Conservation (phyloP, 2,113 vertebrate species). For the Puffinus mauretanicus region DNA sequence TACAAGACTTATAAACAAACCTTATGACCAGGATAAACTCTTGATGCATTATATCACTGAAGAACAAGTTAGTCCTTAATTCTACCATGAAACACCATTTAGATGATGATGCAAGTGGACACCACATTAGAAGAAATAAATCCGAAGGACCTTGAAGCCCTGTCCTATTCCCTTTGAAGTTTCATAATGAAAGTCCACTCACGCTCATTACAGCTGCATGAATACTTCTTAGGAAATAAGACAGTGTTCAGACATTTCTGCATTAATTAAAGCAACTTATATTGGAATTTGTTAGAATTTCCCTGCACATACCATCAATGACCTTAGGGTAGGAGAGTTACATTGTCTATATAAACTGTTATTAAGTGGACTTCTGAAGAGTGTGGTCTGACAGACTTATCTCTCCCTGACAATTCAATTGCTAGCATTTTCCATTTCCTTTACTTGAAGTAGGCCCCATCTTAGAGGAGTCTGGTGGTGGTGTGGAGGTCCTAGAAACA, state of each 20-base stretch:
- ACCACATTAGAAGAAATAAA: not conserved
- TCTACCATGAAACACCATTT: not conserved
- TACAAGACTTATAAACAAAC: not conserved
- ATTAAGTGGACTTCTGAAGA: not conserved
- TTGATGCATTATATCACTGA: not conserved
- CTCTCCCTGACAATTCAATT: not conserved
- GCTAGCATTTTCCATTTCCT: not conserved
- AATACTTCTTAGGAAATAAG: not conserved
- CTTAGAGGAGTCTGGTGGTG: not conserved
- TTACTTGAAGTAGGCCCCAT: not conserved
- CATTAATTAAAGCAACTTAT: not conserved
- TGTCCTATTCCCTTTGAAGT: not conserved
- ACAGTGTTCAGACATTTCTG: not conserved
- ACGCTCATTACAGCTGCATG: not conserved
- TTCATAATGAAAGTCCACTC: not conserved
- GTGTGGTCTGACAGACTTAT: not conserved
- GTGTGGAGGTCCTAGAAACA: not conserved
- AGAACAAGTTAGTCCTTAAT: not conserved
- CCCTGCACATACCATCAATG: not conserved
- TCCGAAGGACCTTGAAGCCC: not conserved
- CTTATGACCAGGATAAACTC: not conserved
- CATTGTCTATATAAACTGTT: not conserved
- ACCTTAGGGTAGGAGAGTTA: not conserved
- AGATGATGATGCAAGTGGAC: not conserved
- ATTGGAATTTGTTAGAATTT: not conserved